Base-by-base conservation (phyloP, 1,140 invertebrate species). In the Bombus superbus region DNA sequence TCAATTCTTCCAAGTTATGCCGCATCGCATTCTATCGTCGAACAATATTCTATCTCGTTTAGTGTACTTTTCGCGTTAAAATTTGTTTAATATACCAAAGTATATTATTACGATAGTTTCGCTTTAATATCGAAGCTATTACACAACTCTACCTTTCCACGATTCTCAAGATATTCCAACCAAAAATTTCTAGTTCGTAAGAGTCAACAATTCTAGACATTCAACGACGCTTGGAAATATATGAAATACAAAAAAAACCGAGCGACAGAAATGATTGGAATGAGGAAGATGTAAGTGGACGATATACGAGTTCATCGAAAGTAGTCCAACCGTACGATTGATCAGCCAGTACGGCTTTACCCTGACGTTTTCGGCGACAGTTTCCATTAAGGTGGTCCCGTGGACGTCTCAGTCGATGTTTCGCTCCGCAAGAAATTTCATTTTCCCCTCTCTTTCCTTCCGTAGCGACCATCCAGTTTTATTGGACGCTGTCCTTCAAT, bases 361-460 rank as follows among this genome's bases (percentile, higher is more conserved):
- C 74, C 42, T 28, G 69, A 86, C 79, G 53, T 90, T 89, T 85
- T 44, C 82, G 75, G 81, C 75, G 86, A 89, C 82, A 89, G 75
- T 90, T 90, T 83, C 88, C 88, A 88, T 90, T 89, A 87, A 72
- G 73, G 74, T 66, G 25, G 72, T 18, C 47, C 80, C 18, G 66
- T 57, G 69, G 75, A 62, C 62, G 57, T 76, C 77, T 88, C 84
- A 25, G 59, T 80, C 75, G 83, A 44, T 62, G 64, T 40, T 53
- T 89, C 62, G 53, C 44, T 62, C 53, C 69, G 57, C 77, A 76
- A 86, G 80, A 86, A 89, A 89, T 89, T 89, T 89, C 88, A 81
- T 89, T 85, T 76, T 80, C 64, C 47, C n/a, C 62, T n/a, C 22
- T 66, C 59, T 32, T 62, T 44, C 38, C 59, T 28, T 35, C 22